Percentiles rank a stretch among this genome's conserved stretches.
These are phyloP conservation scores for Allophyes oxyacanthae DNA, from an alignment of 2,888 invertebrate species.

Conservation along the genomic window DNA sequence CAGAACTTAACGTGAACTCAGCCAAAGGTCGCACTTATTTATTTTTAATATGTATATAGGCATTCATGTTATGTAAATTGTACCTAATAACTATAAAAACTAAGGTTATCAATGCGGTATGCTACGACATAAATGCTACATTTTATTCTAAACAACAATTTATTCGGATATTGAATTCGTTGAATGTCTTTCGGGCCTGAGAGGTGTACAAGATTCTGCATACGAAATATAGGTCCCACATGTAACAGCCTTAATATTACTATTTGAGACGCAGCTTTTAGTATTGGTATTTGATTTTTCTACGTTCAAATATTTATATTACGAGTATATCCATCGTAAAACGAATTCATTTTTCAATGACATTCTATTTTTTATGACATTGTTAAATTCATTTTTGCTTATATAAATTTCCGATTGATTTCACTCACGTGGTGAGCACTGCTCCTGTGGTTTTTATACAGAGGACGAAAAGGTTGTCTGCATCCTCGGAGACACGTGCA, in stretches of 20 bases:
- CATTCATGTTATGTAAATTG: slow-evolving; percentile 4
- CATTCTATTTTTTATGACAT: neutral
- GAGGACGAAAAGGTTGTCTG: neutral
- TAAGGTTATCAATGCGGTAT: neutral
- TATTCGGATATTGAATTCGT: slow-evolving; percentile 2
- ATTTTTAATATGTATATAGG: slow-evolving; percentile 17
- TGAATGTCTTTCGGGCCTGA: neutral
- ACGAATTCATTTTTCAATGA: slow-evolving; percentile 9
- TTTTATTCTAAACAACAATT: slow-evolving; percentile 3
- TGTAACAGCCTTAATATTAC: slow-evolving; percentile 5
- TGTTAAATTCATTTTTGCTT: neutral
- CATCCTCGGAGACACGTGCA: no score
- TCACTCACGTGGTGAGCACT: neutral
- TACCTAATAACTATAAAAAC: slow-evolving; percentile 8
- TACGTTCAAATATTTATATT: slow-evolving; percentile 13
- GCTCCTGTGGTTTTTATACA: neutral
- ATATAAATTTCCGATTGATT: neutral
- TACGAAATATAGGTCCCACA: slow-evolving; percentile 12
- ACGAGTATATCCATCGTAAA: slow-evolving; percentile 9
- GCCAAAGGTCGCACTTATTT: slow-evolving; percentile 23
- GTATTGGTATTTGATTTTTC: slow-evolving; percentile 4
- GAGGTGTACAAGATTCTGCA: no score
- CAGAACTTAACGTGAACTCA: slow-evolving; percentile 36
- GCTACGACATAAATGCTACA: neutral
- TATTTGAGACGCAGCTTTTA: slow-evolving; percentile 2